Base-by-base conservation (phyloP, 2,113 vertebrate species). In the Boleophthalmus pectinirostris region DNA sequence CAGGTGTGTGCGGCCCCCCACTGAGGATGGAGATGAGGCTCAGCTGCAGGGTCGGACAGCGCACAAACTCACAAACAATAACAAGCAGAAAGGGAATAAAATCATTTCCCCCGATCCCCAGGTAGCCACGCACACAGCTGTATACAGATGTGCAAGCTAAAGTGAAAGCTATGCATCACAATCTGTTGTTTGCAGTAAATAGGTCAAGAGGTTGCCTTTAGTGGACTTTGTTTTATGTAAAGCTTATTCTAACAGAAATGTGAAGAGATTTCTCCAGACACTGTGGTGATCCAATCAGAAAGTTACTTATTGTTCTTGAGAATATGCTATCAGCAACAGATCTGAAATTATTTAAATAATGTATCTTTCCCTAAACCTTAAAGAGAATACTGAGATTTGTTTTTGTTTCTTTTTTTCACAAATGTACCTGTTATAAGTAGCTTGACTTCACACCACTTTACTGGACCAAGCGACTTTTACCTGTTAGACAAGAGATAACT, bases 31-130 rank as follows among this genome's bases (percentile, higher is more conserved):
- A 73, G 66, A 78, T 53, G 79, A 82, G 88, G 64, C 85, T 88
- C 88, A 90, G 88, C 88, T 90, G 88, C 58, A 33, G 75, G 77
- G 80, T 88, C 86, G 85, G 57, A 84, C 71, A 75, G 72, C 66
- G 67, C 38, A 65, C 18, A 66, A 75, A 73, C 65, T 70, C 51
- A 75, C 64, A 82, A 84, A 85, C 81, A 80, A 85, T 24, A 84
- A 81, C 74, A 77, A 58, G 58, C 75, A 78, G 29, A 61, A 77
- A 57, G 77, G 83, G 82, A 88, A 83, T 87, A 81, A 25, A 24
- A 46, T 66, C 0, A 81, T 81, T 78, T 83, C 80, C 72, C 53
- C n/a, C 0, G 71, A 75, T 70, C 77, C 69, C 58, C 20, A 25
- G 72, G 72, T 51, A 69, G 54, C 21, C 46, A 61, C 58, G 25